These are phyloP conservation scores for Petrosia ficiformis DNA, from an alignment of 37 sponge, comb jelly and placozoan genomes.

Conservation along the genomic window DNA sequence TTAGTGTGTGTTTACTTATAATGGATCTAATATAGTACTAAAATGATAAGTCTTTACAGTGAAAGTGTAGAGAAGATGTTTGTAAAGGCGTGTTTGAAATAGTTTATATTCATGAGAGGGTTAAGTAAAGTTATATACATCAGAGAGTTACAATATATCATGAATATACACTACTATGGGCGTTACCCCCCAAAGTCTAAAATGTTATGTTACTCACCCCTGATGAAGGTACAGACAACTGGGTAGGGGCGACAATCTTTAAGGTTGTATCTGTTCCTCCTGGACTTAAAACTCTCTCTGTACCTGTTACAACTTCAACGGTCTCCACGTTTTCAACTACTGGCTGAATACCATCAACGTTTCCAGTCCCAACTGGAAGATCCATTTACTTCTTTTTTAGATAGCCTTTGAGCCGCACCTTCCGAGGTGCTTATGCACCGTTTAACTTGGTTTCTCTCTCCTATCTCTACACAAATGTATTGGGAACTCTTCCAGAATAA, in stretches of 20 bases:
- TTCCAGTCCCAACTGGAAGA: constrained; percentile 10
- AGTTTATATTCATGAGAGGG: no score
- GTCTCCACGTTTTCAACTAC: constrained; percentile 66
- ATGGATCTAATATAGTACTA: no score
- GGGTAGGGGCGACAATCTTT: neutral
- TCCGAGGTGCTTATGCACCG: constrained; percentile 2
- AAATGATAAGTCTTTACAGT: no score
- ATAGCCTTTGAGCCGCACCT: constrained; percentile 3
- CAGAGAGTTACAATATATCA: neutral
- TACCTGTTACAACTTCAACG: constrained; percentile 57
- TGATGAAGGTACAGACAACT: neutral
- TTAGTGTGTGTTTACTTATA: no score
- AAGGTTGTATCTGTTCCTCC: neutral
- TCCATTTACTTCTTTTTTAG: constrained; percentile 35
- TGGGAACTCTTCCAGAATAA: neutral
- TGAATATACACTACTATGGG: neutral
- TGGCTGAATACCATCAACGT: constrained; percentile 3
- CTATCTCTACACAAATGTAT: neutral
- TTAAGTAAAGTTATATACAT: no score
- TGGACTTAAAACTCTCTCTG: constrained; percentile 11
- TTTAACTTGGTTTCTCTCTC: neutral
- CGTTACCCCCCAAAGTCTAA: neutral
- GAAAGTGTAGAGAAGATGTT: no score
- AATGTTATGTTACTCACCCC: constrained; percentile 1
- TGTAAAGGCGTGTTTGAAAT: no score